Evolutionary conservation across 2,797 vertebrate genomes (phyloP).

Genomic region (Eidolon dupreanum): DNA sequence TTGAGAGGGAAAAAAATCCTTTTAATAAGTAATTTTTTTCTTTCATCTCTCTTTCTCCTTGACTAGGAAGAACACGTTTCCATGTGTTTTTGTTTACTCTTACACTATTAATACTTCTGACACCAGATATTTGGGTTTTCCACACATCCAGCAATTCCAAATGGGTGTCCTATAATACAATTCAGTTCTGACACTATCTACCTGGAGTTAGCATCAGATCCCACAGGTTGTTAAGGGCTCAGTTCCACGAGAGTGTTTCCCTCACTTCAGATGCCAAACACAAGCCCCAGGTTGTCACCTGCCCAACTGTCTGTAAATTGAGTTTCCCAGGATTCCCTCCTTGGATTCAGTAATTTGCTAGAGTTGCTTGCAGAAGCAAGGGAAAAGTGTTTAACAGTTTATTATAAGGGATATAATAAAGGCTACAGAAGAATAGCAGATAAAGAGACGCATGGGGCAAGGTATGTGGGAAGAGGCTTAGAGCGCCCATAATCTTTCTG

Average conservation of each 20-base stretch:
- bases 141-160: neutral
- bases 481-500: neutral
- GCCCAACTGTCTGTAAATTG: neutral
- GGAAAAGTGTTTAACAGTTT: neutral
- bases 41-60: neutral
- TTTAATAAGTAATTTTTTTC: neutral
- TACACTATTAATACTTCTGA: neutral
- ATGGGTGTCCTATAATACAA: neutral
- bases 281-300: neutral
- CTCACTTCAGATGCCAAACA: neutral
- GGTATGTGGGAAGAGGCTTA: neutral
- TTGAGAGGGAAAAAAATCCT: neutral
- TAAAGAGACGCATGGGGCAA: neutral
- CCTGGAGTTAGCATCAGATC: neutral
- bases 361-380: neutral
- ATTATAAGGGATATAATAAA: neutral
- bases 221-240: neutral
- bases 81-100: neutral
- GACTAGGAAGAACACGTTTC: neutral
- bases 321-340: neutral
- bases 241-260: neutral
- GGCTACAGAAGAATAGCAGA: neutral
- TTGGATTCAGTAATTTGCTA: neutral
- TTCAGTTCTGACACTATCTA: neutral
- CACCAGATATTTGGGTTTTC: neutral